A percentile compares a stretch with the other conserved stretches of the same genome.
These are phyloP conservation scores for Caenorhabditis briggsae DNA, from an alignment of 1,140 invertebrate species.

Conservation along the genomic window DNA sequence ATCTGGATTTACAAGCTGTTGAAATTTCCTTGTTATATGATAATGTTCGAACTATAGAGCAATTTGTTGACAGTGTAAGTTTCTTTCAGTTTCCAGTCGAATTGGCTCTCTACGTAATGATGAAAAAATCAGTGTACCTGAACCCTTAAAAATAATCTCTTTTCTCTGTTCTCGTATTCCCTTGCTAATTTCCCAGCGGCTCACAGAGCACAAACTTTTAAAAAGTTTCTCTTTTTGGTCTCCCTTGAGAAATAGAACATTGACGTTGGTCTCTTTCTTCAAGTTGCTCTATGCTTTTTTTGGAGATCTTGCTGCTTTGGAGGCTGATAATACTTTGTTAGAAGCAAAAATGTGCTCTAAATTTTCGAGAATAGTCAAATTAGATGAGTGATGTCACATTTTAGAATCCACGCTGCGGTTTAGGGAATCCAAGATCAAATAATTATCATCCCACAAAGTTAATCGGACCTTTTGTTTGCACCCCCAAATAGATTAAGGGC, in stretches of 20 bases:
- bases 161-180: neutral
- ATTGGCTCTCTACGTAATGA: too few relatives aligned
- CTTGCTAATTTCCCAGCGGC: neutral
- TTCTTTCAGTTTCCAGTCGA: too few relatives aligned
- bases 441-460: conserved; percentile 33
- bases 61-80: too few relatives aligned
- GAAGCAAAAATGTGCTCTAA: too few relatives aligned
- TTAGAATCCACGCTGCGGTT: neutral
- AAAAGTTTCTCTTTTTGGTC: neutral
- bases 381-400: conserved; percentile 10
- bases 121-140: neutral
- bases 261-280: too few relatives aligned
- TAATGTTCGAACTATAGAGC: too few relatives aligned
- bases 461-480: conserved; percentile 31
- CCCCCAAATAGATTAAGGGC: conserved; percentile 27
- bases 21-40: too few relatives aligned
- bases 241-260: neutral
- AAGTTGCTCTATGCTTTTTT: neutral
- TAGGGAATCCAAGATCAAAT: conserved; percentile 46
- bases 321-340: too few relatives aligned
- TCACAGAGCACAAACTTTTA: conserved; percentile 21
- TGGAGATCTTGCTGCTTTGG: neutral
- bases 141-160: neutral
- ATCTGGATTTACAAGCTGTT: too few relatives aligned
- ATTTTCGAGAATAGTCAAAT: too few relatives aligned